phyloP scores from a whole-genome alignment of 2,113 vertebrate species.

The human (Homo sapiens) region DNA sequence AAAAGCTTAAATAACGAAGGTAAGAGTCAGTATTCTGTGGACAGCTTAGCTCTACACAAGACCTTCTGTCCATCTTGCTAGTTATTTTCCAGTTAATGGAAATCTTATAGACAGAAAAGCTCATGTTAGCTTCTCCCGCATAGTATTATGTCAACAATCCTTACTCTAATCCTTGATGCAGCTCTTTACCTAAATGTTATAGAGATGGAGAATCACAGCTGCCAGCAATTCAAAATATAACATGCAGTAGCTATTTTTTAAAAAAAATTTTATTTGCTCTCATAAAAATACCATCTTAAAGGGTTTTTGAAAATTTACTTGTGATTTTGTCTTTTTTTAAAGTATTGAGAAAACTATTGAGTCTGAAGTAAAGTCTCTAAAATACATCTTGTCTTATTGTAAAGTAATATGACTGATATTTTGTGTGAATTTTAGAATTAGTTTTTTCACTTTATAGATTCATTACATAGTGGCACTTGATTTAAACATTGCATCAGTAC shows the following conservation, averaged over 20 bases:
- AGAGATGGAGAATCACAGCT: neutral
- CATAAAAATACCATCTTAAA: no score
- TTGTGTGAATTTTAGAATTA: neutral
- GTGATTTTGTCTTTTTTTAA: no score
- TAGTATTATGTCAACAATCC: neutral
- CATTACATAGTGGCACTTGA: neutral
- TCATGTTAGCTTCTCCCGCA: neutral
- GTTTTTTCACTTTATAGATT: neutral
- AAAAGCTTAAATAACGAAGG: neutral
- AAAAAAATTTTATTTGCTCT: neutral
- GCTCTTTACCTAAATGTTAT: neutral
- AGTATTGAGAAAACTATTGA: neutral
- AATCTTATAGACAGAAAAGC: neutral
- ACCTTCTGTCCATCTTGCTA: neutral
- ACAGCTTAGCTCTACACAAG: neutral
- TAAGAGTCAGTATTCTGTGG: neutral
- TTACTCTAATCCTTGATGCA: neutral
- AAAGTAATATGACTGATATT: neutral
- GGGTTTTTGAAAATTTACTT: no score
- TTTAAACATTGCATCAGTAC: neutral
- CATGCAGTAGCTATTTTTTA: neutral
- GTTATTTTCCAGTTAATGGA: neutral
- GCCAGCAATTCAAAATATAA: neutral
- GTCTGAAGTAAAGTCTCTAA: neutral
- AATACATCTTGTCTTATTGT: neutral